Evolutionary conservation across 2,888 invertebrate genomes (phyloP), one percentile per base, ranked within the genome.

Genomic region (Archips xylosteana): DNA sequence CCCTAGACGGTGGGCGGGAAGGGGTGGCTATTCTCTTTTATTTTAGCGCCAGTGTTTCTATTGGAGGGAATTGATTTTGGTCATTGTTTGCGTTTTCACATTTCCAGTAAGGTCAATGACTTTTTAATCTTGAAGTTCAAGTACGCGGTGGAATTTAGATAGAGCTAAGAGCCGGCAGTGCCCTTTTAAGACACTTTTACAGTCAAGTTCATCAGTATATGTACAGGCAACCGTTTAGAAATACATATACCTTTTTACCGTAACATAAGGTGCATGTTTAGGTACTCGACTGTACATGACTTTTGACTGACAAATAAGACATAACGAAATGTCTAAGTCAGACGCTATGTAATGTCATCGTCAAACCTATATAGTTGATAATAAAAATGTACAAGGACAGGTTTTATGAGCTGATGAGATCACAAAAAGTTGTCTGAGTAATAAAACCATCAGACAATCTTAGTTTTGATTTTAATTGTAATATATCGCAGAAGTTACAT

Each of bases 1-100:
- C 83, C 81, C 81, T 62, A 34, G 75, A 70, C 66, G 73, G 79
- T 77, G 81, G 83, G 84, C 78, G 84, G 85, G 81, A 76, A 81
- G 78, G 75, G 62, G 62, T 42, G 68, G 63, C 49, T 32, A 63
- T 60, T 60, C 63, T 61, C 45, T 70, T 70, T 65, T 65, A 42
- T 61, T 74, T 65, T 65, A 60, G 13, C 36, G 68, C 57, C 39
- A 60, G 51, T 69, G 59, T 49, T 61, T 69, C 61, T 39, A 61
- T 61, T 70, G 49, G 39, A 80, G 83, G 79, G 71, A 49, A 66
- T 72, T 70, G 69, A 70, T 75, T 75, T 72, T 59, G 34, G 54
- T 5, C 47, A 49, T 49, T 63, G 39, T 71, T 71, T 65, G 3
- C 59, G 36, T n/a, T 62, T 49, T 73, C 59, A 59, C 68, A 59